Evolutionary conservation across 1,140 invertebrate species (phyloP).

Genomic region (Eumeta japonica): DNA sequence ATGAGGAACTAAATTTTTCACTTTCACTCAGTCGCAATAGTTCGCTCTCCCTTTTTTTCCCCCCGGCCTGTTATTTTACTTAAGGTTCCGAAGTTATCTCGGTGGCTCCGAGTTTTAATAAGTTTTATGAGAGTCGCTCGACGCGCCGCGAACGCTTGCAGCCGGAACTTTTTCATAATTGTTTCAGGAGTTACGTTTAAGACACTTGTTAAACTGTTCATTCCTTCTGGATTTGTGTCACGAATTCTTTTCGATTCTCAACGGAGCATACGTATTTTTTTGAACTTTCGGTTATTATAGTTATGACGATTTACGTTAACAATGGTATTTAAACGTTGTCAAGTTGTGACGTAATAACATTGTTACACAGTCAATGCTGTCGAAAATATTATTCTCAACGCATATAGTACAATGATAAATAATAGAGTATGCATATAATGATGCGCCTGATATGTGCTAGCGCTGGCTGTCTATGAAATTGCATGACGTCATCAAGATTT

Average conservation of each 20-base stretch:
- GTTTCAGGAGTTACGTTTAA: slow-evolving; percentile 35
- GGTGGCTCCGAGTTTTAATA: slow-evolving; percentile 56
- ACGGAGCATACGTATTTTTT: too few species aligned
- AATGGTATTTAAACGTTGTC: too few species aligned
- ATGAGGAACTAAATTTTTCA: slow-evolving; percentile 37
- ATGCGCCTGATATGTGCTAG: too few species aligned
- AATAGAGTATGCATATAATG: too few species aligned
- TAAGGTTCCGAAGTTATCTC: slow-evolving; percentile 51
- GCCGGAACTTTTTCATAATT: slow-evolving; percentile 56
- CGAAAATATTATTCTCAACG: background rate
- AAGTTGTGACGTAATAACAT: background rate
- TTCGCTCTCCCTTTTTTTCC: slow-evolving; percentile 39
- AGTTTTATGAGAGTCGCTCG: slow-evolving; percentile 56
- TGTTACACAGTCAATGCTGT: background rate
- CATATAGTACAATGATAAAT: too few species aligned
- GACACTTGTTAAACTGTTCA: background rate
- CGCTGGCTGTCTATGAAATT: too few species aligned
- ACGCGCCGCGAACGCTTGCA: slow-evolving; percentile 46
- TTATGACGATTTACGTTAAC: too few species aligned
- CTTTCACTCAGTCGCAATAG: slow-evolving; percentile 39
- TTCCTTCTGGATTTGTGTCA: too few species aligned
- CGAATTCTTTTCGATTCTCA: too few species aligned
- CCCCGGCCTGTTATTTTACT: slow-evolving; percentile 52
- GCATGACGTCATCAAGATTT: too few species aligned
- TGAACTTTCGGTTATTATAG: too few species aligned